Evolutionary conservation across 1,140 invertebrate species (phyloP).

Genomic region (Panonychus citri): DNA sequence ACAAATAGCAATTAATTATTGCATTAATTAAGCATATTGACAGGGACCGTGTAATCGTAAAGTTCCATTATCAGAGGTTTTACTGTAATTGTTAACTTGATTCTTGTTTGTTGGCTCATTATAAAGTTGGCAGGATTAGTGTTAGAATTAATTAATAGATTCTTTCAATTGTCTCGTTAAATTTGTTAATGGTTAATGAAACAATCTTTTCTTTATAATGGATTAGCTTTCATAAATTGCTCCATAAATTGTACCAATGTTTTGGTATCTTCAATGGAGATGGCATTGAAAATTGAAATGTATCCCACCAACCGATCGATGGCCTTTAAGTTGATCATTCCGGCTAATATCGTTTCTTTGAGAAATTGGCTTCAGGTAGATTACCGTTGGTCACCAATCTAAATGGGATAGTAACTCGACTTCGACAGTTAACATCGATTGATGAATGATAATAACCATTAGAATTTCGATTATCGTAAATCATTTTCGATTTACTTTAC

Average conservation of each 20-base stretch:
- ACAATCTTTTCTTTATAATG: too few species aligned
- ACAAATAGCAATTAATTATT: too few species aligned
- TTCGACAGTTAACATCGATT: constrained; percentile 24
- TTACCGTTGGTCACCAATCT: constrained; percentile 44
- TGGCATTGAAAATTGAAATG: constrained; percentile 58
- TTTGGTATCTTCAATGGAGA: not conserved
- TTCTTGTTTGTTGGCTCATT: too few species aligned
- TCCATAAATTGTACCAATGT: not conserved
- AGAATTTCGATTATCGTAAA: constrained; percentile 70
- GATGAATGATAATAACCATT: constrained; percentile 53
- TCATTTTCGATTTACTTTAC: constrained; percentile 44
- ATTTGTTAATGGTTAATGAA: too few species aligned
- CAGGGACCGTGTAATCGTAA: too few species aligned
- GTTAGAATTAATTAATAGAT: too few species aligned
- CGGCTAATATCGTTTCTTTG: constrained; percentile 47
- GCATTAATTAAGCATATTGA: too few species aligned
- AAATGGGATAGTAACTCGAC: constrained; percentile 78
- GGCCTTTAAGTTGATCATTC: constrained; percentile 83
- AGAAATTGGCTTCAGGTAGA: constrained; percentile 66
- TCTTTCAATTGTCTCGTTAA: too few species aligned
- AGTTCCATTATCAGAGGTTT: too few species aligned
- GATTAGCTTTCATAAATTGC: not conserved
- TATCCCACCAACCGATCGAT: constrained; percentile 82
- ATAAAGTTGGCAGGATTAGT: too few species aligned
- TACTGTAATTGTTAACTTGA: too few species aligned